Evolutionary conservation across 2,888 invertebrate species (phyloP).

Genomic region (Bembecia ichneumoniformis): DNA sequence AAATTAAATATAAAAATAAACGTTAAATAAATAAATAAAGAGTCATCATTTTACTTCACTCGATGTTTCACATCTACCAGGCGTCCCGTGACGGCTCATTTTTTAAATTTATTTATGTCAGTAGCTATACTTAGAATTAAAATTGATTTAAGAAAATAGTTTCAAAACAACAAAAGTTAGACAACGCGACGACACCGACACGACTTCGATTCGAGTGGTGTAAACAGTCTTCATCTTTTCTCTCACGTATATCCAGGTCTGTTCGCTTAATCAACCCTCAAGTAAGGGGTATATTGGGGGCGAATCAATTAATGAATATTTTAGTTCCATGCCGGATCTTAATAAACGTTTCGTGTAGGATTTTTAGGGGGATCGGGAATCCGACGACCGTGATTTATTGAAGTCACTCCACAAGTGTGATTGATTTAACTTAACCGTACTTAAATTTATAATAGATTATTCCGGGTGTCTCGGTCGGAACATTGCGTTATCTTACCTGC

Average conservation of each 20-base stretch:
- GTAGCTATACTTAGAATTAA: no score
- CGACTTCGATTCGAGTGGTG: background rate
- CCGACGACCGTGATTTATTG: constrained; percentile 43
- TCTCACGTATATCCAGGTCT: constrained; percentile 54
- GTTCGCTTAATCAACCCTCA: constrained; percentile 61
- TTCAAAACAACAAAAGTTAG: background rate
- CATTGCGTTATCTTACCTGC: no score
- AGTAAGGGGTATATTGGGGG: constrained; percentile 58
- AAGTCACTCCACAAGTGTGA: constrained; percentile 29
- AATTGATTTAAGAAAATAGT: background rate
- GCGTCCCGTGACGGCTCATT: no score
- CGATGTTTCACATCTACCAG: no score
- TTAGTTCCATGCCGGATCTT: constrained; percentile 52
- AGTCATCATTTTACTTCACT: no score
- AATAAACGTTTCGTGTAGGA: constrained; percentile 63
- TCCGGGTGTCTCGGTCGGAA: no score
- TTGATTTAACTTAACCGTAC: constrained; percentile 20
- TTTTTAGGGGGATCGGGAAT: constrained; percentile 55
- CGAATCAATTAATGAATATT: constrained; percentile 71
- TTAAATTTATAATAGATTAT: no score
- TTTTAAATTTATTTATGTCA: no score
- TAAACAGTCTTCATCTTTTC: constrained; percentile 25
- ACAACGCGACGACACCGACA: background rate
- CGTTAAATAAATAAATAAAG: no score
- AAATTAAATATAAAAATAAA: no score